Evolutionary conservation across 1,140 invertebrate species (phyloP).

Genomic region (Ceratina australensis): DNA sequence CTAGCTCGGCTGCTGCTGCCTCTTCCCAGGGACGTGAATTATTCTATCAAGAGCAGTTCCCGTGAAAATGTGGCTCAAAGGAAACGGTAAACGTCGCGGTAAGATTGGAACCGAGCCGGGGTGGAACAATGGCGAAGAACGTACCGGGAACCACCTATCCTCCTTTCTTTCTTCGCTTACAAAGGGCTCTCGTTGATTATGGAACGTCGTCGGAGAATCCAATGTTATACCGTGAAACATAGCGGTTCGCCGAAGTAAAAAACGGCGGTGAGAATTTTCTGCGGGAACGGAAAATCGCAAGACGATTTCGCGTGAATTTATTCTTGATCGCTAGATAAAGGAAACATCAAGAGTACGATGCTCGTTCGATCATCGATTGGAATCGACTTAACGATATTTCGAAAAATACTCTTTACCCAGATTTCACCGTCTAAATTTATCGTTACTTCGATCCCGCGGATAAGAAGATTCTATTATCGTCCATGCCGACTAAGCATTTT

Average conservation of each 20-base stretch:
- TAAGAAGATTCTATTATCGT: slow-evolving; percentile 3
- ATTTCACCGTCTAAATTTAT: not conserved
- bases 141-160: slow-evolving; percentile 3
- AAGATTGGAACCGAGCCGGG: slow-evolving; percentile 23
- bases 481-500: not conserved
- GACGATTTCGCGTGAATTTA: not conserved
- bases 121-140: not conserved
- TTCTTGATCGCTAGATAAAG: slow-evolving; percentile 17
- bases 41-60: slow-evolving; percentile 11
- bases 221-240: not conserved
- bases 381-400: slow-evolving; percentile 3
- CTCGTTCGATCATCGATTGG: not conserved
- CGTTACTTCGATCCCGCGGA: not conserved
- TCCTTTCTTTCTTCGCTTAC: not conserved
- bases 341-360: not conserved
- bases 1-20: not conserved
- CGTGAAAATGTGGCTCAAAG: not conserved
- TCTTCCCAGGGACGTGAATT: slow-evolving; percentile 9
- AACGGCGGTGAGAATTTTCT: too few species aligned
- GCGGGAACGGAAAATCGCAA: not conserved
- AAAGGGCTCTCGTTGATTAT: slow-evolving; percentile 12
- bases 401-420: not conserved
- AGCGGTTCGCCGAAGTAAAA: not conserved
- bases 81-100: slow-evolving; percentile 12
- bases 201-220: not conserved